These are phyloP conservation scores for Dromius quadrimaculatus DNA, from an alignment of 2,888 invertebrate genomes.

Conservation along the genomic window DNA sequence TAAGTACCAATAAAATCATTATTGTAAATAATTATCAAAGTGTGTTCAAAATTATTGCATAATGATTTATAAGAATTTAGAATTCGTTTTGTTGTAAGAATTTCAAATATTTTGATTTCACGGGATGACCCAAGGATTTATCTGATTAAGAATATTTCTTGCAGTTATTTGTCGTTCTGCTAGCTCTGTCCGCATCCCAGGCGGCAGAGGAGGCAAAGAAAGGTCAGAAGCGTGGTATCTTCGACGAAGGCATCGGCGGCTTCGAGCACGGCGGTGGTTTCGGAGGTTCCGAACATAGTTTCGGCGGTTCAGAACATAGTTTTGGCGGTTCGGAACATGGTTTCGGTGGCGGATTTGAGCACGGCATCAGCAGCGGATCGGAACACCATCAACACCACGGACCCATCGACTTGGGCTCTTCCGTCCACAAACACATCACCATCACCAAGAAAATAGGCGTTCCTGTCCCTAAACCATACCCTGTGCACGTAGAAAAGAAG, in stretches of 20 bases:
- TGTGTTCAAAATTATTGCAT: too few relatives aligned
- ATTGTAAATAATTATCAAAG: too few relatives aligned
- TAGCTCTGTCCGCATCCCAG: slow-evolving; percentile 42
- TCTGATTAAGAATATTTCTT: neutral
- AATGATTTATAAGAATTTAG: too few relatives aligned
- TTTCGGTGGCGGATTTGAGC: slow-evolving; percentile 53
- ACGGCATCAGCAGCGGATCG: slow-evolving; percentile 54
- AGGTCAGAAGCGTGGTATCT: slow-evolving; percentile 40
- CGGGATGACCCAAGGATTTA: neutral
- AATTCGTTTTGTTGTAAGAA: too few relatives aligned
- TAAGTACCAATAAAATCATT: neutral
- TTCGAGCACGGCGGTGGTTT: slow-evolving; percentile 16
- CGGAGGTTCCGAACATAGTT: slow-evolving; percentile 26
- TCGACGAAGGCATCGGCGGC: slow-evolving; percentile 40
- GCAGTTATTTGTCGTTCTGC: slow-evolving; percentile 43
- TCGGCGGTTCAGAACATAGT: too few relatives aligned
- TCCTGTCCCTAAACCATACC: slow-evolving; percentile 64
- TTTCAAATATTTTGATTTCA: neutral
- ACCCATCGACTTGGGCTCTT: slow-evolving; percentile 54
- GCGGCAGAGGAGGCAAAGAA: slow-evolving; percentile 47
- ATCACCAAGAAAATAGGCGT: slow-evolving; percentile 65
- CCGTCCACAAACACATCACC: slow-evolving; percentile 58
- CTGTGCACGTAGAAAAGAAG: slow-evolving; percentile 62
- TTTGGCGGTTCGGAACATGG: slow-evolving; percentile 50
- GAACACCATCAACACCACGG: slow-evolving; percentile 39